Evolutionary conservation across 1,140 invertebrate species (phyloP).

Genomic region (Drosophila aff.): DNA sequence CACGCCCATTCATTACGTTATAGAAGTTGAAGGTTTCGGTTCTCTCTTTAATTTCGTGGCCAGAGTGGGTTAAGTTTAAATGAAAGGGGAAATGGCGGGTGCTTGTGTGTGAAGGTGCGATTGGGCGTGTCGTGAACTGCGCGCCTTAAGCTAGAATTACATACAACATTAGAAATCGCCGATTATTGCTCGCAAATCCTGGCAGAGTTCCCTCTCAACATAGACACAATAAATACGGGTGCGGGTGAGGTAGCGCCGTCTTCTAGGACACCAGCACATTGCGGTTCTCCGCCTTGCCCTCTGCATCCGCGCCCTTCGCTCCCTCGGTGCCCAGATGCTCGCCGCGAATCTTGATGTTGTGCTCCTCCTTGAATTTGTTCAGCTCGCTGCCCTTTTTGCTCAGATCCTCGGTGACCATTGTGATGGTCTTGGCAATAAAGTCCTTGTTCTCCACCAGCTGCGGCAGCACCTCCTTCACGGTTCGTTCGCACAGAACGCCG

Average conservation of each 20-base stretch:
- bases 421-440: slow-evolving; percentile 92
- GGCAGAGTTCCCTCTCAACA: slow-evolving; percentile 46
- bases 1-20: slow-evolving; percentile 5
- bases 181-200: slow-evolving; percentile 44
- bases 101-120: slow-evolving; percentile 34
- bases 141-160: slow-evolving; percentile 79
- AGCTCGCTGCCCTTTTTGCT: slow-evolving; percentile 95
- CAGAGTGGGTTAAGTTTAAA: slow-evolving; percentile 33
- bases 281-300: slow-evolving; percentile 85
- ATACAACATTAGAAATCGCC: slow-evolving; percentile 73
- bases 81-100: slow-evolving; percentile 28
- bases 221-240: slow-evolving; percentile 73
- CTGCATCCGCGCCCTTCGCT: slow-evolving; percentile 83
- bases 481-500: slow-evolving; percentile 96
- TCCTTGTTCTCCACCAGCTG: slow-evolving; percentile 93
- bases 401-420: slow-evolving; percentile 92
- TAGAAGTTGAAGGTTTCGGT: slow-evolving; percentile 32
- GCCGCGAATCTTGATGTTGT: slow-evolving; percentile 93
- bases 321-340: slow-evolving; percentile 86
- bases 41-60: slow-evolving; percentile 65
- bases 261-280: slow-evolving; percentile 87
- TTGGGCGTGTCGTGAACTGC: slow-evolving; percentile 47
- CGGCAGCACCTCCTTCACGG: slow-evolving; percentile 96
- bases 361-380: slow-evolving; percentile 96
- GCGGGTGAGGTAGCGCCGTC: slow-evolving; percentile 23